Base-by-base conservation (phyloP, 1,140 invertebrate genomes). In the Musca domestica region DNA sequence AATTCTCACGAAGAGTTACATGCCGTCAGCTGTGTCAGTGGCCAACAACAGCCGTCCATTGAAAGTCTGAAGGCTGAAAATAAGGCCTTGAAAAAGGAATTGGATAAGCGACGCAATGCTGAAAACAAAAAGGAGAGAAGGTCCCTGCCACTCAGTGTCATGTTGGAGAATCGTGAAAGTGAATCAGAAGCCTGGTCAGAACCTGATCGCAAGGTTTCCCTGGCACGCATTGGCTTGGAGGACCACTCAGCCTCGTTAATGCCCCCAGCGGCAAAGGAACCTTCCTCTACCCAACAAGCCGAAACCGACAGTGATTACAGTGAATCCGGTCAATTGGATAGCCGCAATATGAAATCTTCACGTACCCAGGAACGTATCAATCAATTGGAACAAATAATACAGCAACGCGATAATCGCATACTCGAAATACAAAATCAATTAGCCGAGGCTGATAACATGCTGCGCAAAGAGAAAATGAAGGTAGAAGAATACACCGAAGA, bases 171-270 rank as follows among this genome's bases (percentile, higher is more conserved):
- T 68, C 81, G 88, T 80, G 84, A 87, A 27, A 91, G 90, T 1
- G 91, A 94, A 76, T 91, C 90, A 0, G 93, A 95, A 74, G 88
- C 90, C 19, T 94, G 92, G 88, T 93, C 92, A 0, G 92, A 94
- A 76, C 92, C 92, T 0, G 92, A 95, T 74, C 85, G 91, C 67
- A 88, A 86, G 66, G 91, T 94, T 0, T 94, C 92, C 0, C 78
- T 90, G 67, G 90, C 89, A 0, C 85, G 92, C 68, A 93, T 93
- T 49, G 91, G 92, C 1, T 79, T 93, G 5, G 80, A 81, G 12
- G 77, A 81, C 71, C 75, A 15, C 70, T 72, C 25, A 12, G n/a
- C 54, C 12, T 54, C 71, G n/a, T 30, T 61, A 5, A 22, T 58
- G 14, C 56, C 49, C 23, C 47, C 14, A 14, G n/a, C 54, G 14